Conservation (phyloP, 2,113 vertebrate species). For the Epinephelus cyanopodus region DNA sequence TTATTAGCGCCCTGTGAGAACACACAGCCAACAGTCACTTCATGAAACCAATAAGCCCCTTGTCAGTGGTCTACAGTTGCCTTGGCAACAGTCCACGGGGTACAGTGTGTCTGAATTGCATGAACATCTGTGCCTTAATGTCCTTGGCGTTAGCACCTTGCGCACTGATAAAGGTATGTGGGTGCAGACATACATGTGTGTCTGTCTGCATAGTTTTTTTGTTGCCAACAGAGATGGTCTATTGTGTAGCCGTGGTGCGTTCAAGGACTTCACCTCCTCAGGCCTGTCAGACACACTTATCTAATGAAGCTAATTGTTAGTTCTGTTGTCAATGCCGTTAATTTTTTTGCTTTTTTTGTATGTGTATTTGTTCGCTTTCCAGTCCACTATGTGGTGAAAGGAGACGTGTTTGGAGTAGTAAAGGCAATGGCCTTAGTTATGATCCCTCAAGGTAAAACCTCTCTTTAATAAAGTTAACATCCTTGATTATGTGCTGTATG, state of each 20-base stretch:
- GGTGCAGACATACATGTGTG: slow-evolving; percentile 36
- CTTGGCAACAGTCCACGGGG: slow-evolving; percentile 93
- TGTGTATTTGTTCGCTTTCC: neutral
- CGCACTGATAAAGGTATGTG: slow-evolving; percentile 60
- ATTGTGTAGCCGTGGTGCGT: slow-evolving; percentile 41
- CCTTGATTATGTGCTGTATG: neutral
- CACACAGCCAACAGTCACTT: slow-evolving; percentile 84
- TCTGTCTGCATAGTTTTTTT: slow-evolving; percentile 6
- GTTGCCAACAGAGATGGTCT: slow-evolving; percentile 30
- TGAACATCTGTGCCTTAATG: slow-evolving; percentile 78
- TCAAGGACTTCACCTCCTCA: slow-evolving; percentile 48
- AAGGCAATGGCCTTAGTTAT: neutral
- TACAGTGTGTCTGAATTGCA: slow-evolving; percentile 87
- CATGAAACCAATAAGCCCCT: slow-evolving; percentile 92
- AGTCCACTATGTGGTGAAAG: neutral
- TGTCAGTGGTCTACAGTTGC: slow-evolving; percentile 93
- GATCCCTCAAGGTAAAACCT: neutral
- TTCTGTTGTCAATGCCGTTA: neutral
- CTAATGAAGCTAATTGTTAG: slow-evolving; percentile 21
- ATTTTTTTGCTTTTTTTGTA: slow-evolving; percentile 1
- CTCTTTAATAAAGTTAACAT: neutral
- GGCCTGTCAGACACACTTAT: slow-evolving; percentile 10
- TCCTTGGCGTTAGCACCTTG: slow-evolving; percentile 88
- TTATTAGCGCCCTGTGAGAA: slow-evolving; percentile 74
- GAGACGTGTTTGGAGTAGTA: neutral